Conservation (phyloP, 23 tunicate species). For the Trididemnum miniatum region DNA sequence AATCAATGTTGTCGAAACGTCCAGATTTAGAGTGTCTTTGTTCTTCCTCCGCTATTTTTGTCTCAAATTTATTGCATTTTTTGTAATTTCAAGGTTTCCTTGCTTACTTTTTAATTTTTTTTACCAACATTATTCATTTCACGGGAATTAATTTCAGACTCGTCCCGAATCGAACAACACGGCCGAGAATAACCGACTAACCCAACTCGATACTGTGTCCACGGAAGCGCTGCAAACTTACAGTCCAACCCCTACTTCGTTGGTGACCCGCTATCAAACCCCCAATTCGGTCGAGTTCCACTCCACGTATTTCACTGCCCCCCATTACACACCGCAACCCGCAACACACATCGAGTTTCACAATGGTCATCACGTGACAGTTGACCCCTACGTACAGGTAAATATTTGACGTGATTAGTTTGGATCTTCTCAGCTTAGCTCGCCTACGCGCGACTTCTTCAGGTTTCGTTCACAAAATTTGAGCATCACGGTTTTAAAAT, state of each 20-base stretch:
- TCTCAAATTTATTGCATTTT: too few relatives aligned
- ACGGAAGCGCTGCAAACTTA: slow-evolving; percentile 71
- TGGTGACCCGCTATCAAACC: slow-evolving; percentile 51
- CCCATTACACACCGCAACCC: slow-evolving; percentile 70
- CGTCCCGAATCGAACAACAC: slow-evolving; percentile 82
- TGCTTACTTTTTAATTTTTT: too few relatives aligned
- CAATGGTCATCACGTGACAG: slow-evolving; percentile 58
- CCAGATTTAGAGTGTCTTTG: too few relatives aligned
- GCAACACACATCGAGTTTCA: slow-evolving; percentile 70
- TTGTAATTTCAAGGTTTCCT: too few relatives aligned
- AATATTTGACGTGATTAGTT: too few relatives aligned
- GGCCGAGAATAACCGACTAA: slow-evolving; percentile 65
- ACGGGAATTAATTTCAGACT: too few relatives aligned
- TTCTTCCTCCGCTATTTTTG: too few relatives aligned
- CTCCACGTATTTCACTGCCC: slow-evolving; percentile 66
- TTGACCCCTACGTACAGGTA: slow-evolving; percentile 82
- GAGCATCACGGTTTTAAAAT: too few relatives aligned
- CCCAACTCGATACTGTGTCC: slow-evolving; percentile 85
- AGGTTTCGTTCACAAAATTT: too few relatives aligned
- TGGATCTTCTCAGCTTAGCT: background rate
- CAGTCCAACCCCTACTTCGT: slow-evolving; percentile 72
- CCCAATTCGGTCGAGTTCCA: slow-evolving; percentile 63
- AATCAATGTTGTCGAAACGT: too few relatives aligned
- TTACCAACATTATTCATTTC: too few relatives aligned
- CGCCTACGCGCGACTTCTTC: too few relatives aligned